Base-by-base conservation (phyloP, 2,888 invertebrate species). In the Cataglyphis albicans region DNA sequence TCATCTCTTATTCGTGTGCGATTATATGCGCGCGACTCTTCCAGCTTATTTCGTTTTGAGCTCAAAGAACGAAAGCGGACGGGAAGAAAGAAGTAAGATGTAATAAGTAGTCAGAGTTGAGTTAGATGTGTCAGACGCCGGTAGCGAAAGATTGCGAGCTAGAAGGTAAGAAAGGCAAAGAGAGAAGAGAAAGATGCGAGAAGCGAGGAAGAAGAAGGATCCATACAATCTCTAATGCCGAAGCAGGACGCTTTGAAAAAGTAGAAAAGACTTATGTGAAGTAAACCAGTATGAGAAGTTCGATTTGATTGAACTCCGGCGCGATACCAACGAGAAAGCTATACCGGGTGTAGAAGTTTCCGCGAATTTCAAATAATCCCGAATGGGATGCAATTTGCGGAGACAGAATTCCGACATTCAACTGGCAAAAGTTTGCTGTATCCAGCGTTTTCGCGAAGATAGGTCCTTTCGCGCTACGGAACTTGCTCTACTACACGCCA, bases 331-430 rank as follows among this genome's bases (percentile, higher is more conserved):
- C 85, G 87, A 86, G 89, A 88, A 89, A 91, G 90, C 86, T 89
- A 88, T 89, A 88, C 84, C 84, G 82, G 72, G 78, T 81, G 87
- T 80, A 86, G 87, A 91, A 92, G 90, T 93, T 92, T 91, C 91
- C 87, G 88, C 92, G 92, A 91, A 92, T 93, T 92, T 92, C 92
- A 91, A 92, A 93, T 92, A 92, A 92, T 93, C 87, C 85, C 92
- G 93, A 93, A 93, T 92, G 88, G 92, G 91, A 91, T 88, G 93
- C 92, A 93, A 93, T 93, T 93, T 93, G 91, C 88, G 91, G 91
- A 88, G 90, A 90, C 89, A 84, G 87, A 84, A 88, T 86, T 87
- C 87, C 85, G 84, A 83, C 83, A 88, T 90, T 89, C 87, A 85
- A 82, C 84, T 59, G 88, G 63, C 63, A 70, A 83, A 89, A 91